Evolutionary conservation across 2,113 vertebrate genomes (phyloP).

Genomic region (Psephotus haematonotus): DNA sequence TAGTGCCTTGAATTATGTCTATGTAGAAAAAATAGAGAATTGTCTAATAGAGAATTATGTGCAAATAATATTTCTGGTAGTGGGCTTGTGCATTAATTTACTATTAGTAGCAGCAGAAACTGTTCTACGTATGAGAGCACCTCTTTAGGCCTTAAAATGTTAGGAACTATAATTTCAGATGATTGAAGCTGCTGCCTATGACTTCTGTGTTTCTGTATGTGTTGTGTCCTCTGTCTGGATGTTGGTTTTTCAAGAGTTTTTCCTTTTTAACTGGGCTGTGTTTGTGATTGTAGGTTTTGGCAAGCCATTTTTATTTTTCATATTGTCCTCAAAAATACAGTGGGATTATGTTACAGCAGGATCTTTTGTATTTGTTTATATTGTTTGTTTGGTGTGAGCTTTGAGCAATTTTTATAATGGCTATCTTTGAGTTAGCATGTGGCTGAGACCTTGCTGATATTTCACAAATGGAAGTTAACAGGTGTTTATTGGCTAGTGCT

Average conservation of each 20-base stretch:
- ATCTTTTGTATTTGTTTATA: background rate
- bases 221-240: background rate
- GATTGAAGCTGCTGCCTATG: background rate
- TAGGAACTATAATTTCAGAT: background rate
- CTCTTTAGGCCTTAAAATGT: background rate
- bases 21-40: background rate
- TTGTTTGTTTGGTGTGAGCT: background rate
- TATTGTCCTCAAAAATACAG: background rate
- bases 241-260: background rate
- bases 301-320: background rate
- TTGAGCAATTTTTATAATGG: background rate
- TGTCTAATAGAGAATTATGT: background rate
- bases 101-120: background rate
- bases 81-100: background rate
- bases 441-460: background rate
- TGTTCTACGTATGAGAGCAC: background rate
- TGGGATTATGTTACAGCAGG: background rate
- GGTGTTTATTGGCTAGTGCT: background rate
- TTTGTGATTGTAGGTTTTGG: background rate
- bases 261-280: background rate
- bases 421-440: background rate
- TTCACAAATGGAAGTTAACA: background rate
- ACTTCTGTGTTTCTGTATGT: background rate
- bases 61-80: background rate
- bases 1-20: background rate